phyloP scores from a whole-genome alignment of 30 jellyfish, hydroid and myxozoan species.

The Pelagia noctiluca region DNA sequence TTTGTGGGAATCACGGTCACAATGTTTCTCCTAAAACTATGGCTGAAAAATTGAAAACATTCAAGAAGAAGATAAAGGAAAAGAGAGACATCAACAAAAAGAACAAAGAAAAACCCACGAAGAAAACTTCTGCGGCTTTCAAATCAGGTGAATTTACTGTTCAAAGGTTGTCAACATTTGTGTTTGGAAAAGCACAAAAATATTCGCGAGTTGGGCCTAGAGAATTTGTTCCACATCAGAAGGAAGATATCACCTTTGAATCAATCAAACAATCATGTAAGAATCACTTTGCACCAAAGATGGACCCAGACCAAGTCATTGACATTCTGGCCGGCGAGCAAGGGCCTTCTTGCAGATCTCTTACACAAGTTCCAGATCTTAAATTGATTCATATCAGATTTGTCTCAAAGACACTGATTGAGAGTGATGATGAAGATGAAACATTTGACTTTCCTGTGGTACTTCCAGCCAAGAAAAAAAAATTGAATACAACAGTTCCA shows the following conservation, averaged over 20 bases:
- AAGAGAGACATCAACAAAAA: constrained; percentile 14
- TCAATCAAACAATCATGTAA: constrained; percentile 14
- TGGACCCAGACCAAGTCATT: neutral
- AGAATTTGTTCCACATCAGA: constrained; percentile 25
- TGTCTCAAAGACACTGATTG: neutral
- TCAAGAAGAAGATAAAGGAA: constrained; percentile 15
- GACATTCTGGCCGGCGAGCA: constrained; percentile 32
- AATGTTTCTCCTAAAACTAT: neutral
- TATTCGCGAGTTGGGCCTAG: constrained; percentile 30
- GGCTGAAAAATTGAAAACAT: constrained; percentile 7
- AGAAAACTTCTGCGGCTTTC: neutral
- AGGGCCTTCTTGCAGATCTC: constrained; percentile 40
- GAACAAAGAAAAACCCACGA: constrained; percentile 13
- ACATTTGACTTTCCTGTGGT: constrained; percentile 3
- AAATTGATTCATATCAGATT: constrained; percentile 33
- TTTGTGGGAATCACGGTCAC: constrained; percentile 6
- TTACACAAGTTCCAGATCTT: constrained; percentile 16
- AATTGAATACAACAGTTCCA: neutral
- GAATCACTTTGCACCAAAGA: neutral
- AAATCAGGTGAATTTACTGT: constrained; percentile 38
- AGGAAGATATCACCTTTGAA: constrained; percentile 26
- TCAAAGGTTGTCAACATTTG: constrained; percentile 29
- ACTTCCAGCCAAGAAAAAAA: neutral
- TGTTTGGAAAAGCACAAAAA: constrained; percentile 40
- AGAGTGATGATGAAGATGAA: constrained; percentile 20